Evolutionary conservation across 30 jellyfish, hydroid and myxozoan species (phyloP).

Genomic region (Sanderia malayensis): DNA sequence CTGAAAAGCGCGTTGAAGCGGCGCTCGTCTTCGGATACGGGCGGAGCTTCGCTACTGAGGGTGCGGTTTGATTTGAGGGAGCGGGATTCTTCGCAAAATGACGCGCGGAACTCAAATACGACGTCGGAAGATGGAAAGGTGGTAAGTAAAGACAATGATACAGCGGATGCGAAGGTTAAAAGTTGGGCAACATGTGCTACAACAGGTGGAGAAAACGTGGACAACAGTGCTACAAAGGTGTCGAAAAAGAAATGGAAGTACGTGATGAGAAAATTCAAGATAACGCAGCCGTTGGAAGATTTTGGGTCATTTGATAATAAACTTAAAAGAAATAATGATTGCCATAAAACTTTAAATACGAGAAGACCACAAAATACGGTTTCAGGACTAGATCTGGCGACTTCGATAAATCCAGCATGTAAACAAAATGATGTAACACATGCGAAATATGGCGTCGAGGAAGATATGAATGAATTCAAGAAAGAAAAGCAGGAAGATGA

Average conservation of each 20-base stretch:
- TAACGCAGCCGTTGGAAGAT: slow-evolving; percentile 36
- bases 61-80: slow-evolving; percentile 50
- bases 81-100: neutral
- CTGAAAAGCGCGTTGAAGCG: slow-evolving; percentile 48
- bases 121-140: neutral
- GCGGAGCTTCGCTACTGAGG: slow-evolving; percentile 23
- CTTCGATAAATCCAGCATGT: too few relatives aligned
- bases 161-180: too few relatives aligned
- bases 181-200: too few relatives aligned
- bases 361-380: too few relatives aligned
- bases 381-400: too few relatives aligned
- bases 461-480: too few relatives aligned
- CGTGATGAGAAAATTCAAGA: slow-evolving; percentile 43
- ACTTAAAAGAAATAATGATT: too few relatives aligned
- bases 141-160: neutral
- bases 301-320: neutral
- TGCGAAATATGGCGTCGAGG: too few relatives aligned
- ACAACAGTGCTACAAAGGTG: neutral
- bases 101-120: neutral
- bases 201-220: neutral
- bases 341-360: too few relatives aligned
- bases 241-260: slow-evolving; percentile 30
- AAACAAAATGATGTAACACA: too few relatives aligned
- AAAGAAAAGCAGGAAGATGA: too few relatives aligned
- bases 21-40: slow-evolving; percentile 17